Evolutionary conservation across 1,140 invertebrate species (phyloP).

Genomic region (Temnothorax curvispinosus): DNA sequence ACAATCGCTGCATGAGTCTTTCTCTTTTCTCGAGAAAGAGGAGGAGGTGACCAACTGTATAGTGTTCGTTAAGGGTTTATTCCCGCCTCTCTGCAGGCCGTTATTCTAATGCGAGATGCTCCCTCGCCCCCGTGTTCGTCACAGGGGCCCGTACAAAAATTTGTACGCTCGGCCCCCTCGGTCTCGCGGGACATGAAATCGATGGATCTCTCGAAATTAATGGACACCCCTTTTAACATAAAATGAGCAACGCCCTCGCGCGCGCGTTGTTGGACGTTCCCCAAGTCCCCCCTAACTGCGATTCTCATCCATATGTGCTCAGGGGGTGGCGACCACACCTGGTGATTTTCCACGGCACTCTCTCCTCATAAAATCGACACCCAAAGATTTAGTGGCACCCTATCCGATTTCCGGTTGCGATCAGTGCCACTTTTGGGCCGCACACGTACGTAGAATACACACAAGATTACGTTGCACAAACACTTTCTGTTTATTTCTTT

Average conservation of each 20-base stretch:
- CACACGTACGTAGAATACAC: not conserved
- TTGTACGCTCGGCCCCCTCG: constrained; percentile 70
- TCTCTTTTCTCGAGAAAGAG: not conserved
- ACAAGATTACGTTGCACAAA: not conserved
- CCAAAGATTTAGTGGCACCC: constrained; percentile 75
- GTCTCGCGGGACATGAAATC: constrained; percentile 59
- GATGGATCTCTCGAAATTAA: constrained; percentile 79
- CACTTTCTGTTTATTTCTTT: not conserved
- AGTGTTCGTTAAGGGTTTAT: constrained; percentile 68
- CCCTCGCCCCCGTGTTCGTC: constrained; percentile 42
- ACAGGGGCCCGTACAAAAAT: constrained; percentile 75
- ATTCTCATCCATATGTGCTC: constrained; percentile 78
- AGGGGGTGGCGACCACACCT: constrained; percentile 72
- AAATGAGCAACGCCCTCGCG: constrained; percentile 83
- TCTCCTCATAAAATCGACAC: constrained; percentile 72
- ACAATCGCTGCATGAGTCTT: not conserved
- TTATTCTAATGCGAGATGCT: constrained; percentile 75
- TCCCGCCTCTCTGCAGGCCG: constrained; percentile 70
- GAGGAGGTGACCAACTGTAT: not conserved
- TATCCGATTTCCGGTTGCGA: constrained; percentile 68
- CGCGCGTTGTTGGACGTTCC: constrained; percentile 67
- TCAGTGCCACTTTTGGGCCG: not conserved
- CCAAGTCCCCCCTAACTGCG: constrained; percentile 75
- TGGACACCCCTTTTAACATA: constrained; percentile 76
- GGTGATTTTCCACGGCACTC: constrained; percentile 76